These are phyloP conservation scores for Chiloscyllium plagiosum DNA, from an alignment of 2,113 vertebrate genomes.

Conservation along the genomic window DNA sequence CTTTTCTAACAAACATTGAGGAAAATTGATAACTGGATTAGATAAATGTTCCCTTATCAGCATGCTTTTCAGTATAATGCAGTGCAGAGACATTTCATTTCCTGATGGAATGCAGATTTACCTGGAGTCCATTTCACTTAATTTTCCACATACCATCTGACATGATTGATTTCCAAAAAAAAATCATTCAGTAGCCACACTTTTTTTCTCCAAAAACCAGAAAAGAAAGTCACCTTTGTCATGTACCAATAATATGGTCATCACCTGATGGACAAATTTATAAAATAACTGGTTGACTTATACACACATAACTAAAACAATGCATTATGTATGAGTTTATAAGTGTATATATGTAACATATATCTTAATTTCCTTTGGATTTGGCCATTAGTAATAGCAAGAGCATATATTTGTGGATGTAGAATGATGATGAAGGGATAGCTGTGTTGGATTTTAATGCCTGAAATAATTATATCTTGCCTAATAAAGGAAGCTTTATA, in stretches of 20 bases:
- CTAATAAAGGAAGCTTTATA: too few species aligned
- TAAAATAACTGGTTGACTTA: background rate
- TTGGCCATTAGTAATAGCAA: background rate
- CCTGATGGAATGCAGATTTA: background rate
- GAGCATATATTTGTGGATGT: background rate
- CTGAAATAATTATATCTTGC: background rate
- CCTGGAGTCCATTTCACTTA: background rate
- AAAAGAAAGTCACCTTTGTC: background rate
- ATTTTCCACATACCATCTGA: background rate
- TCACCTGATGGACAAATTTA: background rate
- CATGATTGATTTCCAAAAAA: background rate
- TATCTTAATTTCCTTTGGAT: background rate
- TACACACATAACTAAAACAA: too few species aligned
- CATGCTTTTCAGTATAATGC: background rate
- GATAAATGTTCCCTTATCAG: background rate
- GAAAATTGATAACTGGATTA: background rate
- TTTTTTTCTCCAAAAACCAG: background rate
- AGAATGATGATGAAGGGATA: background rate
- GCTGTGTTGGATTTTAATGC: background rate
- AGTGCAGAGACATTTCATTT: background rate
- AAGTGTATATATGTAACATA: too few species aligned
- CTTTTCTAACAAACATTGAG: background rate
- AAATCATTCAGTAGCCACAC: background rate
- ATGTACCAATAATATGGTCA: background rate
- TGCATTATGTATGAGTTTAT: too few species aligned